Evolutionary conservation across 23 tunicate genomes (phyloP).

Genomic region (Trididemnum miniatum): DNA sequence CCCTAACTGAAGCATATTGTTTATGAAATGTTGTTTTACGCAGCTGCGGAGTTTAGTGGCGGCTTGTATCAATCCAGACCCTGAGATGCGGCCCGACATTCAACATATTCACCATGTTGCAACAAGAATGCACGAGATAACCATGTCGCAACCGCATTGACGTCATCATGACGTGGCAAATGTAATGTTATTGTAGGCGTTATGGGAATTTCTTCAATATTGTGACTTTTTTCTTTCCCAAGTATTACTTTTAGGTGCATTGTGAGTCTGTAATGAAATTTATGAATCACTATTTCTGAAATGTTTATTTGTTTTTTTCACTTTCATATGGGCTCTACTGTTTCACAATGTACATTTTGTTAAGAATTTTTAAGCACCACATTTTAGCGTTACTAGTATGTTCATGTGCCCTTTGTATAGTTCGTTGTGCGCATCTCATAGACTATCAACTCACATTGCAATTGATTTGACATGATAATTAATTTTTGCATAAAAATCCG

Average conservation of each 20-base stretch:
- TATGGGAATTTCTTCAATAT: not conserved
- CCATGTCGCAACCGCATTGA: slow-evolving; percentile 29
- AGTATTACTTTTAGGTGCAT: not conserved
- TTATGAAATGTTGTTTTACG: slow-evolving; percentile 5
- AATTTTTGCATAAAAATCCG: too few relatives aligned
- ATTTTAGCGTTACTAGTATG: too few relatives aligned
- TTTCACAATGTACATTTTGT: too few relatives aligned
- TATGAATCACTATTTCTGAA: not conserved
- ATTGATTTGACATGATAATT: too few relatives aligned
- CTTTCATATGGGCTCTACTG: not conserved
- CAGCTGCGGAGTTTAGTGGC: slow-evolving; percentile 87
- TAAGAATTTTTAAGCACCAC: too few relatives aligned
- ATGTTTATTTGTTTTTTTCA: not conserved
- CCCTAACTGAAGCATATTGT: too few relatives aligned
- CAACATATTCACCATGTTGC: slow-evolving; percentile 63
- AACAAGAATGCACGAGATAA: slow-evolving; percentile 54
- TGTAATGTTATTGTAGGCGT: too few relatives aligned
- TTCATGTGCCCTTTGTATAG: too few relatives aligned
- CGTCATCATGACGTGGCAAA: not conserved
- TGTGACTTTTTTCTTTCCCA: not conserved
- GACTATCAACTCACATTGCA: too few relatives aligned
- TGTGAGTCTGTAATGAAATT: slow-evolving; percentile 3
- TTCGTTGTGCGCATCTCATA: too few relatives aligned
- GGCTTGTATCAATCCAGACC: slow-evolving; percentile 90
- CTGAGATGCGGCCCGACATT: slow-evolving; percentile 92